Percentiles rank a stretch among this genome's conserved stretches.
These are phyloP conservation scores for Callospermophilus lateralis DNA, from an alignment of 2,113 vertebrate genomes.

Conservation along the genomic window DNA sequence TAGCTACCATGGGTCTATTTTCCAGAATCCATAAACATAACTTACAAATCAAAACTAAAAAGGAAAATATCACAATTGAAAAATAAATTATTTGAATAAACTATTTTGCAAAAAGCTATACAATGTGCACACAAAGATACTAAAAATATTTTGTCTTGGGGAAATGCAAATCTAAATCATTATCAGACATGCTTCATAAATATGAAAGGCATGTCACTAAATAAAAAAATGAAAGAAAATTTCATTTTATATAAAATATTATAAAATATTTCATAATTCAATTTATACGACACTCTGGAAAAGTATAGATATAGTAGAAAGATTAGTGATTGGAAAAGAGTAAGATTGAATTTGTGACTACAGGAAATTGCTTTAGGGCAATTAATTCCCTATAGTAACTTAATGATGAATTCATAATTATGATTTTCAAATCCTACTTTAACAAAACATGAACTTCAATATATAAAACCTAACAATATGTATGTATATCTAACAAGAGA, in stretches of 20 bases:
- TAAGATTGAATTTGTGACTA: neutral
- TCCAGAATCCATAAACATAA: neutral
- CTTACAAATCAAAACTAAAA: neutral
- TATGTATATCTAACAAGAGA: neutral
- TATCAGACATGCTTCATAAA: neutral
- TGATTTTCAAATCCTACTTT: neutral
- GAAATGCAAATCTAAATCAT: neutral
- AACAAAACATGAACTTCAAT: neutral
- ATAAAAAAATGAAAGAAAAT: too few species aligned
- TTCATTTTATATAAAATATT: too few species aligned
- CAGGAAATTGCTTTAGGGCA: neutral
- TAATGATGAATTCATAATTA: neutral
- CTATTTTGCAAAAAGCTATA: neutral
- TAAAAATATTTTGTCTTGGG: neutral
- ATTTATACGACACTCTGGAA: neutral
- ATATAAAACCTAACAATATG: neutral
- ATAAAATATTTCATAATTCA: neutral
- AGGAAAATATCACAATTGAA: neutral
- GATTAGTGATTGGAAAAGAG: neutral
- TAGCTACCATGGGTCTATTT: neutral
- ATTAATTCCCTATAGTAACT: neutral
- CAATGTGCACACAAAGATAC: neutral
- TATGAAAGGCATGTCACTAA: neutral
- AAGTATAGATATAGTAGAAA: neutral
- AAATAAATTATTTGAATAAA: neutral